A percentile compares a stretch with the other conserved stretches of the same genome.
Conservation (phyloP, 2,797 vertebrate genomes). For the Sebastes hubbsi region DNA sequence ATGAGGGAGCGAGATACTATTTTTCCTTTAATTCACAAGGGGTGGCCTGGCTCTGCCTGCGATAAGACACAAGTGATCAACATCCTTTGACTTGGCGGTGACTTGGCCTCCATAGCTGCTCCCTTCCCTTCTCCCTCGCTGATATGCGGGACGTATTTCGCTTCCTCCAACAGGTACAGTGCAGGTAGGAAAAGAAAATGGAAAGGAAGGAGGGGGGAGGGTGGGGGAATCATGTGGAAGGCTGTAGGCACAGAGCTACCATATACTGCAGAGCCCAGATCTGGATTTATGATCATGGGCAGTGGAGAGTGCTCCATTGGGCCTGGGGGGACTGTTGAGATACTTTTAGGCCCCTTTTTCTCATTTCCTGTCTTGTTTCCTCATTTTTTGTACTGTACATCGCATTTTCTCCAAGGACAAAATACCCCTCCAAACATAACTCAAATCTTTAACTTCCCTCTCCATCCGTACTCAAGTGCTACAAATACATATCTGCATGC, state of each 20-base stretch:
- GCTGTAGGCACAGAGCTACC: constrained; percentile 37
- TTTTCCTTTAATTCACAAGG: constrained; percentile 86
- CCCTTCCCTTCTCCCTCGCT: constrained; percentile 40
- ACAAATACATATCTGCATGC: neutral
- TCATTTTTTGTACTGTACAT: constrained; percentile 43
- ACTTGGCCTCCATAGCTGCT: constrained; percentile 44
- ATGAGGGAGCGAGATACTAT: constrained; percentile 83
- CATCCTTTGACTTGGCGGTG: constrained; percentile 77
- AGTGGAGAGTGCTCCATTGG: constrained; percentile 34
- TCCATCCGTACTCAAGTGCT: constrained; percentile 12
- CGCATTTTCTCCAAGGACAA: constrained; percentile 58
- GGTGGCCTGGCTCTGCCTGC: constrained; percentile 80
- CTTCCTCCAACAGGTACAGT: constrained; percentile 58
- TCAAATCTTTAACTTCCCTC: constrained; percentile 33
- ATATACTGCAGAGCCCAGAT: constrained; percentile 51
- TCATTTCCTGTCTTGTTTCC: constrained; percentile 58
- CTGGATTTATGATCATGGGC: constrained; percentile 75
- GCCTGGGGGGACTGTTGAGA: constrained; percentile 41
- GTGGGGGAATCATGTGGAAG: constrained; percentile 38
- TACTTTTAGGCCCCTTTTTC: constrained; percentile 52
- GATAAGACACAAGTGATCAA: constrained; percentile 87
- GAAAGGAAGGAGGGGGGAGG: constrained; percentile 11
- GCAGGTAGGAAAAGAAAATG: constrained; percentile 38
- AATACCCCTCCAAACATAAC: constrained; percentile 25
- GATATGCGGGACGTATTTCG: constrained; percentile 65